These are phyloP conservation scores for Aegotheles bennettii DNA, from an alignment of 2,113 vertebrate species.

Conservation along the genomic window DNA sequence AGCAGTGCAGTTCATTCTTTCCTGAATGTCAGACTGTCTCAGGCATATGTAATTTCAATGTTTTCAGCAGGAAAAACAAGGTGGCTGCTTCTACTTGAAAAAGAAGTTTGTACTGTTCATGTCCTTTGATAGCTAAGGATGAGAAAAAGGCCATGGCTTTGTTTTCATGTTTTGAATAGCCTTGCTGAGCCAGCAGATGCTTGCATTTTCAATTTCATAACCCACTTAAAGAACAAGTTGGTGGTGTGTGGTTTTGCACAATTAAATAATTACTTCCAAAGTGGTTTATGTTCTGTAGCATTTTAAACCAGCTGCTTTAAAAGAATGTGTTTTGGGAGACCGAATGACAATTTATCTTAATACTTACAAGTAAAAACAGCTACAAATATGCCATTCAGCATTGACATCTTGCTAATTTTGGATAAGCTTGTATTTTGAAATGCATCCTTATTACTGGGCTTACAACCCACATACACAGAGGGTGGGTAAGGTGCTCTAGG, in stretches of 20 bases:
- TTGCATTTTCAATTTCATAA: background rate
- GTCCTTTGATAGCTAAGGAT: background rate
- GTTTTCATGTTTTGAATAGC: background rate
- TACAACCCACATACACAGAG: rapidly evolving
- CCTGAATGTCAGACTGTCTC: background rate
- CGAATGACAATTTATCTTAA: background rate
- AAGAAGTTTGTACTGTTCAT: background rate
- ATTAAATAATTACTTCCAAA: background rate
- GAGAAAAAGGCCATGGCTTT: background rate
- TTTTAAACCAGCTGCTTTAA: background rate
- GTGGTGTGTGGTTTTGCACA: background rate
- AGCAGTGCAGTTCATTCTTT: background rate
- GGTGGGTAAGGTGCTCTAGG: background rate
- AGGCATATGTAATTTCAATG: background rate
- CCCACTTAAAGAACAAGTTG: background rate
- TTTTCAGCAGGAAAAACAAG: background rate
- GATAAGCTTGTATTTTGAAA: background rate
- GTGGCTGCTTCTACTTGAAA: background rate
- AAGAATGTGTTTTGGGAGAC: background rate
- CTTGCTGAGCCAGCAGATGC: constrained; percentile 1
- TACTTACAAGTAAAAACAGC: background rate
- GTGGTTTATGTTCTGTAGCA: background rate
- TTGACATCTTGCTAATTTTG: background rate
- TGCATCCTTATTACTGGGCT: background rate
- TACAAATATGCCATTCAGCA: background rate